phyloP scores from a whole-genome alignment of 2,888 invertebrate species.

The Pseudococcus jackbeardsleyi region DNA sequence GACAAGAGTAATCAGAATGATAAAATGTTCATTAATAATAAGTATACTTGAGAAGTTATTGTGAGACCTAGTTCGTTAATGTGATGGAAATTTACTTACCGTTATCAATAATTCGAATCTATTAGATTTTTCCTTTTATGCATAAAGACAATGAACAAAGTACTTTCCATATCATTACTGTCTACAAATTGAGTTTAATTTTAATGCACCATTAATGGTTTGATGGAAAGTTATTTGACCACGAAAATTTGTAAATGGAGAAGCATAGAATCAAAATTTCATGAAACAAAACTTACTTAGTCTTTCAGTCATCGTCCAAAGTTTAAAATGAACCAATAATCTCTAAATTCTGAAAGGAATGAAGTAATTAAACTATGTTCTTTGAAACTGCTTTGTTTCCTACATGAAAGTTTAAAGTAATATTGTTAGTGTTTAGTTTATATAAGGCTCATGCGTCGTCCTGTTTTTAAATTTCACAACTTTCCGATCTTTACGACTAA shows the following conservation, averaged over 20 bases:
- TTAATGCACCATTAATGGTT: neutral
- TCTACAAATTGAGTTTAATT: neutral
- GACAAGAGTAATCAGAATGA: too few species aligned
- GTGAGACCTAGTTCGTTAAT: neutral
- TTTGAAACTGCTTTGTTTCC: neutral
- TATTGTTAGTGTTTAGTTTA: neutral
- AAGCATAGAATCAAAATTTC: conserved; percentile 22
- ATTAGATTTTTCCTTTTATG: neutral
- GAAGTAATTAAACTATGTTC: conserved; percentile 1
- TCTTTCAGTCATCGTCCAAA: conserved; percentile 27
- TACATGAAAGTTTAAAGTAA: neutral
- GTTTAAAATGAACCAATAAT: conserved; percentile 37
- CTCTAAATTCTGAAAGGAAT: conserved; percentile 17
- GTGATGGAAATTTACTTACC: neutral
- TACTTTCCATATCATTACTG: neutral
- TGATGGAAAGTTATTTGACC: conserved; percentile 27
- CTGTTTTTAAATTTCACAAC: neutral
- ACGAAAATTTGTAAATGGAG: conserved; percentile 11
- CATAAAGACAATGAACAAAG: neutral
- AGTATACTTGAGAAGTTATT: too few species aligned
- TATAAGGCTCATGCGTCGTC: neutral
- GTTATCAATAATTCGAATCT: neutral
- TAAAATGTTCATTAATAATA: too few species aligned
- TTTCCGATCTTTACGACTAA: neutral
- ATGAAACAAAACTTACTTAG: conserved; percentile 1